Base-by-base conservation (phyloP, 2,797 vertebrate species). In the Artibeus jamaicensis region DNA sequence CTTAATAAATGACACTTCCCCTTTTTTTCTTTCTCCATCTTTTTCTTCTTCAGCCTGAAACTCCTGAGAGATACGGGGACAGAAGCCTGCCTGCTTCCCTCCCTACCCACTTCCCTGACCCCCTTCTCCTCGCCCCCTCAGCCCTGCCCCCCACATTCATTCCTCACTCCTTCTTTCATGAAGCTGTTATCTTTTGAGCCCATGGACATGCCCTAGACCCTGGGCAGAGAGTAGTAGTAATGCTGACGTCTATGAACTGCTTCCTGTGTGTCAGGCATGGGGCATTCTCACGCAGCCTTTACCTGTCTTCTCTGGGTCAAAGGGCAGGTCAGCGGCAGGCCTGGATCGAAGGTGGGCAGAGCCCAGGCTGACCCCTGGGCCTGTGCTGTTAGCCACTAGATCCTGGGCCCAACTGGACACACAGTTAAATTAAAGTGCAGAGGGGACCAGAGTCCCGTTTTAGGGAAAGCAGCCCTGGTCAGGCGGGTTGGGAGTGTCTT, bases 81-180 rank as follows among this genome's bases (percentile, higher is more conserved):
- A 46, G 42, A 78, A 39, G 29, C 24, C 65, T 21, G 1, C 39
- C 11, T 24, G 6, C 21, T 9, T 26, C 14, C 15, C 10, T 50
- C 46, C 8, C 29, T 9, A 2, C 29, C 57, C 19, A 0, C 11
- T 9, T 24, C 10, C 15, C 14, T 26, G 0, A 14, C 59, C 3
- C 2, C 3, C 32, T 18, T 10, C 11, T 5, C 24, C 8, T 6
- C 22, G 9, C 24, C 5, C 9, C 34, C 37, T 1, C 44, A 48
- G 37, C 32, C 15, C 7, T 26, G 39, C 29, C 39, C 39, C 39
- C 32, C 22, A 9, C 34, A 3, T 42, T 5, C 53, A 22, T 84
- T 68, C 55, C 0, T 48, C 16, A 6, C 12, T 68, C 6, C 2
- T 71, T 78, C 2, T 71, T 68, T 57, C 22, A 6, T 76, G 37